Percentiles rank a stretch among this genome's conserved stretches.
Evolutionary conservation across 2,888 invertebrate genomes (phyloP).

Genomic region (Perdita meconis): DNA sequence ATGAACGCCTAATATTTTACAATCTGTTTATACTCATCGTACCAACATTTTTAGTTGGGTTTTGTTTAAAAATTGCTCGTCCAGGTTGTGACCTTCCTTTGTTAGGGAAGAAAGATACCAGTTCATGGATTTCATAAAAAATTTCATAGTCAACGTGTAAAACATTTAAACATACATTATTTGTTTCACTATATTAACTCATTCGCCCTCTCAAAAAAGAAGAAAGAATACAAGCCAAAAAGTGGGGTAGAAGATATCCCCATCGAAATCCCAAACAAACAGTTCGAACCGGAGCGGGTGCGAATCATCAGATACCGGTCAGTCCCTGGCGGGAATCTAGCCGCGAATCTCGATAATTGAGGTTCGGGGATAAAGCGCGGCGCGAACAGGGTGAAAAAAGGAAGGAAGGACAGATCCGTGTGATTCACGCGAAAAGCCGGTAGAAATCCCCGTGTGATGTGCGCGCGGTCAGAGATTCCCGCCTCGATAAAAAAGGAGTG

Average conservation of each 20-base stretch:
- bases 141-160: too few species aligned
- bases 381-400: background rate
- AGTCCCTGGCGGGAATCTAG: conserved; percentile 31
- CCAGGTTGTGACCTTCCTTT: too few species aligned
- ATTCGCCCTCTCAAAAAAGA: too few species aligned
- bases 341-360: conserved; percentile 64
- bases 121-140: too few species aligned
- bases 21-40: too few species aligned
- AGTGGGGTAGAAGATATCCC: conserved; percentile 5
- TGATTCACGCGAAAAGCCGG: conserved; percentile 56
- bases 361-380: conserved; percentile 21
- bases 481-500: conserved; percentile 50
- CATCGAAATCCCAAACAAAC: conserved; percentile 27
- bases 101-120: too few species aligned
- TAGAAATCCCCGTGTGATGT: conserved; percentile 58
- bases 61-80: too few species aligned
- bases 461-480: conserved; percentile 43
- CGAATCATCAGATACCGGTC: conserved; percentile 49
- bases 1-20: too few species aligned
- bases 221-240: background rate
- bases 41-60: too few species aligned
- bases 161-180: too few species aligned
- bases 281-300: conserved; percentile 9
- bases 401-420: conserved; percentile 22
- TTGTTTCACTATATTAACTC: too few species aligned